Evolutionary conservation across 1,140 invertebrate species (phyloP).

Genomic region (Maconellicoccus hirsutus): DNA sequence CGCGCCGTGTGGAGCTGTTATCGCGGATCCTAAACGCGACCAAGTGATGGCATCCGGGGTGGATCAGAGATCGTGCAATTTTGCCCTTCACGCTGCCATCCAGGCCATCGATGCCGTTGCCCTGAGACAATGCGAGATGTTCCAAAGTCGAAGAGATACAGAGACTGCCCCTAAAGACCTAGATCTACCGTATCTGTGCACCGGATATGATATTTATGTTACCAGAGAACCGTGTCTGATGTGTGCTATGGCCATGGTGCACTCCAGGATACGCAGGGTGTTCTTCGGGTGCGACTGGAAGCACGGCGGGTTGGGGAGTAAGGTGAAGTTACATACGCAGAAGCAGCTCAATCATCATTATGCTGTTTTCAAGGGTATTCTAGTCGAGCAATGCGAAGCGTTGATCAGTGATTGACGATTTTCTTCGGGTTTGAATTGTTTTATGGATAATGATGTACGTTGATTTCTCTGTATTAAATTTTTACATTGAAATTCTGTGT

Average conservation of each 20-base stretch:
- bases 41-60: constrained; percentile 52
- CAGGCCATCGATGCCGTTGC: constrained; percentile 75
- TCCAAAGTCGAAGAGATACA: constrained; percentile 35
- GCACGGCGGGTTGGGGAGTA: constrained; percentile 57
- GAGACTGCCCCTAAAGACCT: neutral
- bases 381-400: constrained; percentile 30
- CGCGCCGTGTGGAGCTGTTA: constrained; percentile 42
- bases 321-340: constrained; percentile 61
- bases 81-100: constrained; percentile 75
- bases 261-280: constrained; percentile 67
- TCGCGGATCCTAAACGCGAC: constrained; percentile 52
- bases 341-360: constrained; percentile 82
- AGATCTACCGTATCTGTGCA: constrained; percentile 68
- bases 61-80: constrained; percentile 48
- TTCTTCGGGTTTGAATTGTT: too few relatives aligned
- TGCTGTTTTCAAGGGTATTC: constrained; percentile 52
- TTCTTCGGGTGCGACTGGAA: constrained; percentile 52
- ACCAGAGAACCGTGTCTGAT: constrained; percentile 80
- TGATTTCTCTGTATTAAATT: too few relatives aligned
- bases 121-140: constrained; percentile 54
- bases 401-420: too few relatives aligned
- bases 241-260: constrained; percentile 88
- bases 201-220: constrained; percentile 74
- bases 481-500: too few relatives aligned
- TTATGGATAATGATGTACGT: too few relatives aligned